Percentiles rank a stretch among this genome's conserved stretches.
Conservation (phyloP, 1,140 invertebrate species). For the Drosophila seguyi region DNA sequence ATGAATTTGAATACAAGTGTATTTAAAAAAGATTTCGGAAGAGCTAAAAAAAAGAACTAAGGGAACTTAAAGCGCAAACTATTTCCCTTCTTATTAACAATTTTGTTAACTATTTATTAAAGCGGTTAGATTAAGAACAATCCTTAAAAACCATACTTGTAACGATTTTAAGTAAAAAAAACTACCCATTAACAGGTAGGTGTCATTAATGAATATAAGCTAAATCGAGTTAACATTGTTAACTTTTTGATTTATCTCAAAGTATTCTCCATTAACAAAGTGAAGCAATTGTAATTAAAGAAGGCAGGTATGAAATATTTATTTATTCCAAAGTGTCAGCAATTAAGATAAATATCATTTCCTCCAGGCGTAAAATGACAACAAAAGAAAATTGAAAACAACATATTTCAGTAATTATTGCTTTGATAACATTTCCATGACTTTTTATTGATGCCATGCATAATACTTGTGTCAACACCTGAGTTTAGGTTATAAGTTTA, state of each 20-base stretch:
- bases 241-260: neutral
- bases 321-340: conserved; percentile 4
- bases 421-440: no score
- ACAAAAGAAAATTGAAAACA: neutral
- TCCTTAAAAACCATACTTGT: no score
- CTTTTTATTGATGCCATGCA: neutral
- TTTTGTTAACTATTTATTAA: neutral
- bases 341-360: conserved; percentile 1
- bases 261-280: neutral
- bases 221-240: neutral
- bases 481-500: no score
- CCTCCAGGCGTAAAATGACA: conserved; percentile 2
- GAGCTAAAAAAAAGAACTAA: neutral
- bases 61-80: neutral
- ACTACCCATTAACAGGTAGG: neutral
- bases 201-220: neutral
- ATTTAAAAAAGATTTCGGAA: neutral
- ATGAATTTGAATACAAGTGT: neutral
- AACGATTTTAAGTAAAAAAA: no score
- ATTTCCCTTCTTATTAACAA: neutral
- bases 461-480: conserved; percentile 5
- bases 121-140: neutral
- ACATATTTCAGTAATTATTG: neutral
- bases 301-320: neutral
- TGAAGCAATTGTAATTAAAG: neutral